Percentiles rank a stretch among this genome's conserved stretches.
Evolutionary conservation across 1,140 invertebrate genomes (phyloP).

Genomic region (Battus philenor): DNA sequence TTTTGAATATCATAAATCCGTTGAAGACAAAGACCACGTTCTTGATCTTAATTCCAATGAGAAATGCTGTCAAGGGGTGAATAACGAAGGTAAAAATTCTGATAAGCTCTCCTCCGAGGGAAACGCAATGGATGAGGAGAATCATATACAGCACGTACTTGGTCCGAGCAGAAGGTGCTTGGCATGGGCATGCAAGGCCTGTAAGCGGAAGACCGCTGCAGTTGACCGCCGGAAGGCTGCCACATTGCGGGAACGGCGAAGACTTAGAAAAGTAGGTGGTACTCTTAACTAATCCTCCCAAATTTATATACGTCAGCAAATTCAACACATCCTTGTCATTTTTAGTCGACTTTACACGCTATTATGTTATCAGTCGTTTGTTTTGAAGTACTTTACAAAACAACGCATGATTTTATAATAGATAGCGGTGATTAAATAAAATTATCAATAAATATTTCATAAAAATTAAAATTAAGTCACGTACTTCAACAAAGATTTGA

Average conservation of each 20-base stretch:
- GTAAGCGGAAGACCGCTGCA: slow-evolving; percentile 95
- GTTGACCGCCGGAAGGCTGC: slow-evolving; percentile 97
- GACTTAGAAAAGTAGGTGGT: slow-evolving; percentile 89
- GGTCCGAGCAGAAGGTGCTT: slow-evolving; percentile 86
- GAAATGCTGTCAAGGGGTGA: slow-evolving; percentile 49
- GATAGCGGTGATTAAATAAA: too few relatives aligned
- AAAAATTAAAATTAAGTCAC: too few relatives aligned
- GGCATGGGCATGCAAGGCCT: slow-evolving; percentile 97
- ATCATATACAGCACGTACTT: slow-evolving; percentile 62
- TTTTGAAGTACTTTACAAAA: too few relatives aligned
- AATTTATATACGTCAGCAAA: slow-evolving; percentile 10
- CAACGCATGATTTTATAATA: too few relatives aligned
- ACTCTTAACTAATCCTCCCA: slow-evolving; percentile 8
- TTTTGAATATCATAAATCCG: slow-evolving; percentile 35
- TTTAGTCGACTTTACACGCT: too few relatives aligned
- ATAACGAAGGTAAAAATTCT: slow-evolving; percentile 41
- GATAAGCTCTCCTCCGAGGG: slow-evolving; percentile 24
- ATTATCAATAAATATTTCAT: too few relatives aligned
- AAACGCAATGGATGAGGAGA: slow-evolving; percentile 30
- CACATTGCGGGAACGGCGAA: slow-evolving; percentile 92
- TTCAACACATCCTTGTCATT: not conserved
- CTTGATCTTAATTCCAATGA: slow-evolving; percentile 23
- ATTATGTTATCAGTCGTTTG: too few relatives aligned
- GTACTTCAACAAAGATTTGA: too few relatives aligned
- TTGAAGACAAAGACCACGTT: slow-evolving; percentile 21